These are phyloP conservation scores for Taenioides sp. DNA, from an alignment of 2,797 vertebrate species.

Conservation along the genomic window DNA sequence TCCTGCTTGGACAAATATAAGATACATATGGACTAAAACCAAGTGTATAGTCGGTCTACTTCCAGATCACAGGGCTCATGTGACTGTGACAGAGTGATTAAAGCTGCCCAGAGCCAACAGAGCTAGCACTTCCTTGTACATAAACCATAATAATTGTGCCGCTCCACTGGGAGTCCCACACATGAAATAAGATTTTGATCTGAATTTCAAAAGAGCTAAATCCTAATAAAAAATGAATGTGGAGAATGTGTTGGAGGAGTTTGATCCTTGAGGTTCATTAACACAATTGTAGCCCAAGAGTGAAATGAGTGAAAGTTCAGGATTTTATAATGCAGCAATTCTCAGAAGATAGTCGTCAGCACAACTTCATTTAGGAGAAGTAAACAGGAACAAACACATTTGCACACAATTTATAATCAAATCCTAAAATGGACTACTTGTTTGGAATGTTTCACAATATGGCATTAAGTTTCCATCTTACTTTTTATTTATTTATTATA, in stretches of 20 bases:
- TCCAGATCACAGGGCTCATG: conserved; percentile 46
- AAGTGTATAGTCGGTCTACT: conserved; percentile 23
- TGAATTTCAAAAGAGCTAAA: conserved; percentile 57
- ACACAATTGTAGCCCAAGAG: neutral
- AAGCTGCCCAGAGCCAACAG: conserved; percentile 47
- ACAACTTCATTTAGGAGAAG: neutral
- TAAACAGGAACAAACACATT: neutral
- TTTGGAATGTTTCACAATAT: neutral
- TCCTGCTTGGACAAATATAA: conserved; percentile 18
- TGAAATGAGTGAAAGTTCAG: conserved; percentile 1
- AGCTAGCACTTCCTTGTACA: conserved; percentile 46
- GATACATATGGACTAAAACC: conserved; percentile 35
- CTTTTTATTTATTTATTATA: neutral
- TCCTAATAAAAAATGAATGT: conserved; percentile 39
- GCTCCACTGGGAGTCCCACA: conserved; percentile 26
- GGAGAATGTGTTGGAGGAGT: conserved; percentile 5
- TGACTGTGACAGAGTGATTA: conserved; percentile 64
- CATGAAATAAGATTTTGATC: conserved; percentile 59
- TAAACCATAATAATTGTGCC: conserved; percentile 54
- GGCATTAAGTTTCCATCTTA: neutral
- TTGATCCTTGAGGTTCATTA: conserved; percentile 9
- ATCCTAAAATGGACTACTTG: neutral
- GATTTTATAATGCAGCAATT: neutral
- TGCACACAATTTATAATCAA: neutral
- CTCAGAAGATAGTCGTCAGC: neutral